Evolutionary conservation across 2,888 invertebrate species (phyloP).

Genomic region (Melinaea marsaeus): DNA sequence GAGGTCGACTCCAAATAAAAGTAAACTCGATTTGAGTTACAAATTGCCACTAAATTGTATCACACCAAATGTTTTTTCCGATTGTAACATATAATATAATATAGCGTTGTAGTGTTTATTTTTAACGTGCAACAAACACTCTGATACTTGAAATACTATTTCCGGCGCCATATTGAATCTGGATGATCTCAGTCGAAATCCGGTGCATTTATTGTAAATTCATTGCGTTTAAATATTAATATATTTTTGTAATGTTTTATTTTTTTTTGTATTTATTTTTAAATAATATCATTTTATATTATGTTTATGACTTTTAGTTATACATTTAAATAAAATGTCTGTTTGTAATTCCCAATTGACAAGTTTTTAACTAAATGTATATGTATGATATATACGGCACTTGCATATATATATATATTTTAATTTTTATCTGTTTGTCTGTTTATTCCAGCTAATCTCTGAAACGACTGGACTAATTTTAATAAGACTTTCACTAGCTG

Average conservation of each 20-base stretch:
- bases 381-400: too few species aligned
- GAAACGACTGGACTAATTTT: too few species aligned
- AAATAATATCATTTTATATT: neutral
- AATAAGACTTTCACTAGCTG: too few species aligned
- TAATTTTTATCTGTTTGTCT: too few species aligned
- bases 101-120: neutral
- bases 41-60: conserved; percentile 32
- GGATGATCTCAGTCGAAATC: conserved; percentile 28
- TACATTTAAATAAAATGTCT: too few species aligned
- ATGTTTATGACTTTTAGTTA: too few species aligned
- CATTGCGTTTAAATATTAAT: conserved; percentile 18
- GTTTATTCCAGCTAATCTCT: too few species aligned
- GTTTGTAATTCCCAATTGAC: too few species aligned
- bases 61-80: conserved; percentile 11
- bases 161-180: conserved; percentile 35
- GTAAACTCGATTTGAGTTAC: conserved; percentile 27
- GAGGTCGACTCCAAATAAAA: conserved; percentile 27
- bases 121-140: conserved; percentile 25
- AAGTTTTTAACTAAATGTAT: too few species aligned
- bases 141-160: conserved; percentile 33
- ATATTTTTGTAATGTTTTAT: conserved; percentile 11
- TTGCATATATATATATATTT: too few species aligned
- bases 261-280: neutral
- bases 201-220: conserved; percentile 33
- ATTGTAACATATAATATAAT: neutral